Conservation (phyloP, 2,888 invertebrate species). For the Apotomis turbidana region DNA sequence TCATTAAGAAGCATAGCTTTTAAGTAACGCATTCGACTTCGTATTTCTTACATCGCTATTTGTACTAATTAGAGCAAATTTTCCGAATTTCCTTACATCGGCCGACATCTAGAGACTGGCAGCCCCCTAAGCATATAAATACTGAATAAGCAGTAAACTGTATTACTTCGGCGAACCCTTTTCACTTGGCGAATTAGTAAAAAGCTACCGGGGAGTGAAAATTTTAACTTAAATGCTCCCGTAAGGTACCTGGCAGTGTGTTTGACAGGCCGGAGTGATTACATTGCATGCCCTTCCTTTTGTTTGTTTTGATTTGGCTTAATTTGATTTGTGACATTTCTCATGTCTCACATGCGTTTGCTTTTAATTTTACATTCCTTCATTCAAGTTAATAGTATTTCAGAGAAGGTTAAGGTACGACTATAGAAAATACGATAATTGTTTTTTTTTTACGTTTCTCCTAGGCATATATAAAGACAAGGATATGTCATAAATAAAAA, state of each 20-base stretch:
- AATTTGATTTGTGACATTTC: conserved; percentile 80
- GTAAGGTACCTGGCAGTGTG: conserved; percentile 79
- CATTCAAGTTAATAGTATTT: neutral
- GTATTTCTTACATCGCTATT: conserved; percentile 40
- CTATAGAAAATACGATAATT: too few species aligned
- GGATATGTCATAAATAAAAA: too few species aligned
- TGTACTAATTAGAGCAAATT: conserved; percentile 65
- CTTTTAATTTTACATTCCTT: conserved; percentile 13
- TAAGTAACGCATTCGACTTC: conserved; percentile 15
- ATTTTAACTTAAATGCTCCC: conserved; percentile 82
- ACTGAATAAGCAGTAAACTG: conserved; percentile 84
- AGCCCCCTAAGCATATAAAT: conserved; percentile 80
- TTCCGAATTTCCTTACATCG: conserved; percentile 75
- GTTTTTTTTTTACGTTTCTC: too few species aligned
- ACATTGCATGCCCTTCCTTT: conserved; percentile 76
- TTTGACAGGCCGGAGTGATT: conserved; percentile 83
- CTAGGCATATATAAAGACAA: too few species aligned
- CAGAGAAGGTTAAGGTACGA: too few species aligned
- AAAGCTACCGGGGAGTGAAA: conserved; percentile 83
- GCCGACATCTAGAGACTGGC: conserved; percentile 69
- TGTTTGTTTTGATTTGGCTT: conserved; percentile 80
- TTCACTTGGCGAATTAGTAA: conserved; percentile 85
- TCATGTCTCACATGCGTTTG: conserved; percentile 44
- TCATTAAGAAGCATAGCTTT: conserved; percentile 27
- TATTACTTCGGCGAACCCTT: conserved; percentile 83